Evolutionary conservation across 2,888 invertebrate genomes (phyloP).

Genomic region (Lampropteryx suffumata): DNA sequence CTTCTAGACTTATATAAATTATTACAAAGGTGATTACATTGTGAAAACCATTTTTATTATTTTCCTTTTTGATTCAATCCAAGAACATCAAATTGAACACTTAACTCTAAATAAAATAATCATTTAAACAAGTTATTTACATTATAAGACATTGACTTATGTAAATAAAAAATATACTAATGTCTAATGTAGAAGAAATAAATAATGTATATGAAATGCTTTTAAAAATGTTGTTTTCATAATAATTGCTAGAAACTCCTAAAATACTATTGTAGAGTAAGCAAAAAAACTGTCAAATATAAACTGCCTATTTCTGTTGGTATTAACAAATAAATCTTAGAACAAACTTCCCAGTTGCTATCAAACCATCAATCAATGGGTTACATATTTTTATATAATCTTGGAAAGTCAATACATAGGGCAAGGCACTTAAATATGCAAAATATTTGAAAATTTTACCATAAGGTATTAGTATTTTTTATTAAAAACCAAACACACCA

Average conservation of each 20-base stretch:
- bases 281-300: constrained; percentile 75
- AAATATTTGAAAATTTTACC: constrained; percentile 55
- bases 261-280: constrained; percentile 61
- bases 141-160: constrained; percentile 67
- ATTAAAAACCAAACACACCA: constrained; percentile 61
- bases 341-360: neutral
- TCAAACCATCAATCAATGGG: neutral
- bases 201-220: constrained; percentile 82
- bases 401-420: constrained; percentile 77
- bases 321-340: constrained; percentile 68
- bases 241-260: constrained; percentile 69
- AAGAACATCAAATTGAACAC: constrained; percentile 78
- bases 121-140: constrained; percentile 80
- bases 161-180: constrained; percentile 79
- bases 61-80: constrained; percentile 67
- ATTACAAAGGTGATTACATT: constrained; percentile 57
- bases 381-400: constrained; percentile 29
- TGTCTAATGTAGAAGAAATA: constrained; percentile 77
- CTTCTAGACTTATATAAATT: constrained; percentile 65
- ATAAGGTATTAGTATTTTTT: constrained; percentile 62
- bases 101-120: constrained; percentile 80
- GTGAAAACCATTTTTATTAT: constrained; percentile 45
- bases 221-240: constrained; percentile 68
- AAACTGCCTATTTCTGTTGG: constrained; percentile 59
- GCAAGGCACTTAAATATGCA: constrained; percentile 72